phyloP scores from a whole-genome alignment of 2,888 invertebrate species.

The Lithosia quadra region DNA sequence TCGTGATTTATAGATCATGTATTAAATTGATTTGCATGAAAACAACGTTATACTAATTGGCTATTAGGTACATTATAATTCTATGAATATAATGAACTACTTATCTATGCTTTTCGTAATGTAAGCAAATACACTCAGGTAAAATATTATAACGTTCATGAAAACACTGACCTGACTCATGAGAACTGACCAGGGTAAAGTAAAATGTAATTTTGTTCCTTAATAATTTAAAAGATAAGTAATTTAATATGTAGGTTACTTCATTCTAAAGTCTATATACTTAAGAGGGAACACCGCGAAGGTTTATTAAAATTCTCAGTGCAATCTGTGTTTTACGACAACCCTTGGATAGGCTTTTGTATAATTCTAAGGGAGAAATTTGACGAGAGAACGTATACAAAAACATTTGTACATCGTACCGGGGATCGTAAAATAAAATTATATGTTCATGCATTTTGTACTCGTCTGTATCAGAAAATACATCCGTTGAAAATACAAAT shows the following conservation, averaged over 20 bases:
- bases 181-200: neutral
- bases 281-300: slow-evolving; percentile 36
- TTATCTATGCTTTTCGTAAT: too few relatives aligned
- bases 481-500: slow-evolving; percentile 3
- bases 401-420: slow-evolving; percentile 58
- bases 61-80: too few relatives aligned
- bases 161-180: neutral
- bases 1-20: too few relatives aligned
- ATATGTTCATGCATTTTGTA: slow-evolving; percentile 39
- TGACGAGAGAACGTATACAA: slow-evolving; percentile 60
- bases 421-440: slow-evolving; percentile 55
- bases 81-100: too few relatives aligned
- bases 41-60: too few relatives aligned
- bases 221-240: slow-evolving; percentile 19
- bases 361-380: slow-evolving; percentile 60
- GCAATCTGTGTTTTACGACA: slow-evolving; percentile 68
- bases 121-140: neutral
- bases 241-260: slow-evolving; percentile 26
- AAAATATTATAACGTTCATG: neutral
- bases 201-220: neutral
- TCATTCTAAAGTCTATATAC: slow-evolving; percentile 42
- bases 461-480: slow-evolving; percentile 3
- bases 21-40: too few relatives aligned
- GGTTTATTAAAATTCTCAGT: slow-evolving; percentile 68
- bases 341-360: slow-evolving; percentile 55